Conservation (phyloP, 2,797 vertebrate species). For the Linurgus olivaceus region DNA sequence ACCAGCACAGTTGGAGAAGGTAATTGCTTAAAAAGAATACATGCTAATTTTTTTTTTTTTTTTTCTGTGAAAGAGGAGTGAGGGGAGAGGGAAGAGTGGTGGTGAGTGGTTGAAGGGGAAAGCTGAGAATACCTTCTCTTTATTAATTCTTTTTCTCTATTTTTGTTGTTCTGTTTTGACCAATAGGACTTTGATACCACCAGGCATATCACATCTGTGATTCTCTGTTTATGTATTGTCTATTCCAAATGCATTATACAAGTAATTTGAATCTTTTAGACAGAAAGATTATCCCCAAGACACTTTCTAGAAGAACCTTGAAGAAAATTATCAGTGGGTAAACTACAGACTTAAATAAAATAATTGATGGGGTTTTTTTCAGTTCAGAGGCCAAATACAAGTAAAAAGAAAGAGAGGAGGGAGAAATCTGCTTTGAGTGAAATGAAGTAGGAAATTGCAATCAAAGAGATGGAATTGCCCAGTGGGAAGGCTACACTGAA, state of each 20-base stretch:
- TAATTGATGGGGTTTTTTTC: not conserved
- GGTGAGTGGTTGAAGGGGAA: not conserved
- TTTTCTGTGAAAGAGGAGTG: rapidly evolving
- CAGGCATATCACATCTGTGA: not conserved
- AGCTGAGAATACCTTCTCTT: not conserved
- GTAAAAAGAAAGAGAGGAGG: not conserved
- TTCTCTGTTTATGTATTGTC: not conserved
- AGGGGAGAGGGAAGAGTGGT: rapidly evolving
- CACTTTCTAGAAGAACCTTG: not conserved
- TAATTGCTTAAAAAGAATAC: not conserved
- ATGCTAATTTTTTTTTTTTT: not conserved
- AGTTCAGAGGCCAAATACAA: not conserved
- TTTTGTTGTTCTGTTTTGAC: not conserved
- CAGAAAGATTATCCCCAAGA: not conserved
- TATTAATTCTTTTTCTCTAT: not conserved
- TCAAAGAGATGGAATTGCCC: not conserved
- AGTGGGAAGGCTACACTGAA: not conserved
- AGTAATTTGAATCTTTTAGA: not conserved
- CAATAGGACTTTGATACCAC: not conserved
- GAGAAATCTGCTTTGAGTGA: not conserved
- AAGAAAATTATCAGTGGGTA: not conserved
- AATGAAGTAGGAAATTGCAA: not conserved
- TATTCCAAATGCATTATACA: not conserved
- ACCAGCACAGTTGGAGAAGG: not conserved
- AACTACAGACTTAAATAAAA: not conserved